Evolutionary conservation across 1,140 invertebrate species (phyloP).

Genomic region (Bombus polaris): DNA sequence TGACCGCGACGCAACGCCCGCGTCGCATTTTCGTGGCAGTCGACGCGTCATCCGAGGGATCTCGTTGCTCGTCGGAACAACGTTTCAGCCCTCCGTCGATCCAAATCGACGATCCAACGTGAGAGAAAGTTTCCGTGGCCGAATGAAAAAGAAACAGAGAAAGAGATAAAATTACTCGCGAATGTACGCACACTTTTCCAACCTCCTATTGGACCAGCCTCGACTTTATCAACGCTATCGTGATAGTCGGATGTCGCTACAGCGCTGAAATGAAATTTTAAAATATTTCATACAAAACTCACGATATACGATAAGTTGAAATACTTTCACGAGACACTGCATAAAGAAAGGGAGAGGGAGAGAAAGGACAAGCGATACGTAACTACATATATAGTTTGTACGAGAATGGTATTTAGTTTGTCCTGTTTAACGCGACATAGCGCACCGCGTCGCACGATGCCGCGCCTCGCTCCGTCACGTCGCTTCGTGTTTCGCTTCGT

Average conservation of each 20-base stretch:
- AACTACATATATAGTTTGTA: not conserved
- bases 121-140: not conserved
- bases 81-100: not conserved
- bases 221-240: no score
- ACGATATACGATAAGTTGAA: no score
- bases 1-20: not conserved
- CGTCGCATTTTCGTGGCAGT: not conserved
- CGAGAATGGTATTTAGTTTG: not conserved
- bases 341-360: not conserved
- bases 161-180: not conserved
- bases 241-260: no score
- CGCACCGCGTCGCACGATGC: no score
- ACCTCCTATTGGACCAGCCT: no score
- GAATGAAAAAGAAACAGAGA: not conserved
- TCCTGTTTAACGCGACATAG: not conserved
- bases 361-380: not conserved
- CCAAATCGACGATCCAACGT: no score
- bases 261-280: not conserved
- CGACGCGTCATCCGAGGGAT: constrained; percentile 1
- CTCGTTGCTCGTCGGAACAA: not conserved
- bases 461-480: no score
- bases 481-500: not conserved
- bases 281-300: not conserved
- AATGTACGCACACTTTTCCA: no score
- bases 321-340: not conserved